A percentile compares a stretch with the other conserved stretches of the same genome.
phyloP scores from a whole-genome alignment of 2,113 vertebrate species.

The Falcunculus frontatus region DNA sequence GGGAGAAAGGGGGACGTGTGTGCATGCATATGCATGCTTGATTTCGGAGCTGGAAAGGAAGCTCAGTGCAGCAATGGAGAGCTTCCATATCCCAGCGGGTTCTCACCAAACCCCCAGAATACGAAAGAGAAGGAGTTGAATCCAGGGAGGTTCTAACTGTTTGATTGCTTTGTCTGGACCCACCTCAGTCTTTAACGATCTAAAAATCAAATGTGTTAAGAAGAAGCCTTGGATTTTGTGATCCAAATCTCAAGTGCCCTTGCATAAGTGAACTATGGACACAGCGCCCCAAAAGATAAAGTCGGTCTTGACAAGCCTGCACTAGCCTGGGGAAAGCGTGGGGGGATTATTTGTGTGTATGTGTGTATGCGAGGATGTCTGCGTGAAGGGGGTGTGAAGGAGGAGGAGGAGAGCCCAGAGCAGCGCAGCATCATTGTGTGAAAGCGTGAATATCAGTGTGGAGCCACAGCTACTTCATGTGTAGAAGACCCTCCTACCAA shows the following conservation, averaged over 20 bases:
- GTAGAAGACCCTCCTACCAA: background rate
- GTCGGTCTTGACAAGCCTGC: background rate
- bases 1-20: background rate
- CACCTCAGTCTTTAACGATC: background rate
- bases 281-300: background rate
- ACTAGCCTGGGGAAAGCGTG: background rate
- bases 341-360: background rate
- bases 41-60: background rate
- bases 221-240: background rate
- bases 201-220: conserved; percentile 7
- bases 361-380: background rate
- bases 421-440: background rate
- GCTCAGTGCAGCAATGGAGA: background rate
- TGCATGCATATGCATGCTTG: background rate
- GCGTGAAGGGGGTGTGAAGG: background rate
- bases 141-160: background rate
- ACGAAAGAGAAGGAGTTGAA: background rate
- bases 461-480: background rate
- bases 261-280: background rate
- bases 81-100: background rate
- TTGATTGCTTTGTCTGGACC: background rate
- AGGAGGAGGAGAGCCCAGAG: background rate
- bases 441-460: background rate
- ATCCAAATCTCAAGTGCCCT: background rate
- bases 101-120: background rate